Evolutionary conservation across 2,113 vertebrate species (phyloP).

Genomic region (Deroptyus accipitrinus): DNA sequence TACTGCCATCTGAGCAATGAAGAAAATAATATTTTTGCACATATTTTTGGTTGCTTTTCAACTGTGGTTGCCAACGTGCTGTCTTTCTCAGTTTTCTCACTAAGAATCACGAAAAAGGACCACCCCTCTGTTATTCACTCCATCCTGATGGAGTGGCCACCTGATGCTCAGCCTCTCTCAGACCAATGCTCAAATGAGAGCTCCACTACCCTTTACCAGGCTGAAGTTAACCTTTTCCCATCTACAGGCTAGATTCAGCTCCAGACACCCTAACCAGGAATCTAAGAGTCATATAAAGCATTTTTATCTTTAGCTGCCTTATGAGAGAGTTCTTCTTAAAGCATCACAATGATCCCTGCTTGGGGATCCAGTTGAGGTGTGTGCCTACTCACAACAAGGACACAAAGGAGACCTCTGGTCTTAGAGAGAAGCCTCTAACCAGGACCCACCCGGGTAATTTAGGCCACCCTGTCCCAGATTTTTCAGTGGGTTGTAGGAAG

Average conservation of each 20-base stretch:
- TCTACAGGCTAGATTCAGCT: not conserved
- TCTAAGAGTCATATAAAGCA: not conserved
- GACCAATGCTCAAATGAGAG: not conserved
- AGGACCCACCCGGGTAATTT: not conserved
- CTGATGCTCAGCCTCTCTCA: not conserved
- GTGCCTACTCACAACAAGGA: not conserved
- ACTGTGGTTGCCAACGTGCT: not conserved
- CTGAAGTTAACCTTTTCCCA: not conserved
- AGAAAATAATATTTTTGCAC: not conserved
- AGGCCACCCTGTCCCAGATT: not conserved
- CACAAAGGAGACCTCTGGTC: not conserved
- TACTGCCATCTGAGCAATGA: not conserved
- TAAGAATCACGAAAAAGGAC: not conserved
- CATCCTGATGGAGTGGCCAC: accelerated
- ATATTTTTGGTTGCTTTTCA: not conserved
- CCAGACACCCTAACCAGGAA: not conserved
- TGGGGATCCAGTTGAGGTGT: not conserved
- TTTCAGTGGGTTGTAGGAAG: not conserved
- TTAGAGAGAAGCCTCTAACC: not conserved
- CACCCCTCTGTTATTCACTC: not conserved
- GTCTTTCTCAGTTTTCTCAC: not conserved
- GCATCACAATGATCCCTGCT: not conserved
- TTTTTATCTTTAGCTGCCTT: not conserved
- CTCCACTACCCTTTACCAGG: accelerated
- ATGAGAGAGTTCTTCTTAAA: not conserved